phyloP scores from a whole-genome alignment of 2,888 invertebrate species.

The Nycteola revayana region DNA sequence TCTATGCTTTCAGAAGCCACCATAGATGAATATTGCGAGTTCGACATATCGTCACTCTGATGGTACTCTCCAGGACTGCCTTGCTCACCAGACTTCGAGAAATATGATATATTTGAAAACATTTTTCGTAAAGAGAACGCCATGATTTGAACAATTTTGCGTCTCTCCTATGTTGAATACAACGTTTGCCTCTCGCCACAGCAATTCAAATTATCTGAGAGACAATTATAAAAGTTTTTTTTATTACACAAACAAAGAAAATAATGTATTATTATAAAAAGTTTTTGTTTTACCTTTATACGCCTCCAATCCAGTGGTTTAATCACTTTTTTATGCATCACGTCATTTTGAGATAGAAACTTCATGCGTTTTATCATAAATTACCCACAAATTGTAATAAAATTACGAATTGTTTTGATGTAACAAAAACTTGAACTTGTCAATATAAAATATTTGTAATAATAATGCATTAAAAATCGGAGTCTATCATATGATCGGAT shows the following conservation, averaged over 20 bases:
- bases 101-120: constrained; percentile 70
- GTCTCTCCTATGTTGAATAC: constrained; percentile 6
- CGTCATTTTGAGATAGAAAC: constrained; percentile 34
- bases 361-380: constrained; percentile 27
- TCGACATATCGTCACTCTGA: constrained; percentile 10
- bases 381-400: constrained; percentile 43
- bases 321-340: constrained; percentile 31
- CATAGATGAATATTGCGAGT: constrained; percentile 24
- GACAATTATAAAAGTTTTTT: constrained; percentile 10
- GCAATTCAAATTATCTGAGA: constrained; percentile 17
- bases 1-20: constrained; percentile 34
- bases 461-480: too few species aligned
- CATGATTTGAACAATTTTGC: constrained; percentile 42
- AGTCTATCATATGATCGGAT: too few species aligned
- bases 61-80: constrained; percentile 10
- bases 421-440: constrained; percentile 10
- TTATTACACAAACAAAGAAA: constrained; percentile 23
- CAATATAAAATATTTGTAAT: background rate
- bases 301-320: constrained; percentile 18
- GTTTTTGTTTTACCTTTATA: constrained; percentile 32
- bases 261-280: background rate
- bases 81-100: constrained; percentile 56
- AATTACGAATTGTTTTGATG: constrained; percentile 18
- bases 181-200: constrained; percentile 12
- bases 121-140: constrained; percentile 73